Conservation (phyloP, 2,113 vertebrate species). For the Nematolebias whitei region DNA sequence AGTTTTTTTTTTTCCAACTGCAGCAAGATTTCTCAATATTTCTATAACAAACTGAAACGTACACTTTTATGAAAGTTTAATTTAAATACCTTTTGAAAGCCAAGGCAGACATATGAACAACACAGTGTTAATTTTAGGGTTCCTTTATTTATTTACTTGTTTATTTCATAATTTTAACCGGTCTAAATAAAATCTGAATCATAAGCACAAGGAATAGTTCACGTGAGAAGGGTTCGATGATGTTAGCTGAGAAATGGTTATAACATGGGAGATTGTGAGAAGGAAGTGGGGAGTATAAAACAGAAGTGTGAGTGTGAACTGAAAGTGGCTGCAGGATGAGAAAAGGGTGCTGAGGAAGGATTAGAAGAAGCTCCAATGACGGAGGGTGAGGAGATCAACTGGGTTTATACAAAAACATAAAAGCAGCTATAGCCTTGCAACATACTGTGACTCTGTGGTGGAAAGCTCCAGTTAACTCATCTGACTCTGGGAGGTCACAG, state of each 20-base stretch:
- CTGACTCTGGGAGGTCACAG: slow-evolving; percentile 52
- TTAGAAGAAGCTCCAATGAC: slow-evolving; percentile 18
- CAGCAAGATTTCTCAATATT: not conserved
- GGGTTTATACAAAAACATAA: slow-evolving; percentile 17
- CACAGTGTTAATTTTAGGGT: no score
- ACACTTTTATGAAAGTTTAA: no score
- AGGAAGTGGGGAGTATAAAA: slow-evolving; percentile 1
- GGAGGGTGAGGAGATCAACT: slow-evolving; percentile 40
- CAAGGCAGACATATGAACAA: no score
- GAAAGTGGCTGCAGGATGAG: slow-evolving; percentile 26
- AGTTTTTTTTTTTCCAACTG: not conserved
- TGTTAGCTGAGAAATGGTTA: slow-evolving; percentile 7
- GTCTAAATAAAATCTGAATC: not conserved
- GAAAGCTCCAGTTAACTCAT: slow-evolving; percentile 46
- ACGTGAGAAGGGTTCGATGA: not conserved
- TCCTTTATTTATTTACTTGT: not conserved
- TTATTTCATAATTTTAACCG: not conserved
- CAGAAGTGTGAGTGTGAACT: slow-evolving; percentile 16
- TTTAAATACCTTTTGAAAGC: no score
- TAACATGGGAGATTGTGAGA: not conserved
- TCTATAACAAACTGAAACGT: no score
- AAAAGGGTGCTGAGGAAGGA: slow-evolving; percentile 10
- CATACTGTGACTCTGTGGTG: slow-evolving; percentile 27
- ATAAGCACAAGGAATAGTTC: slow-evolving; percentile 9
- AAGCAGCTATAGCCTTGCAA: slow-evolving; percentile 7